Evolutionary conservation across 1,140 invertebrate species (phyloP).

Genomic region (Ruditapes philippinarum): DNA sequence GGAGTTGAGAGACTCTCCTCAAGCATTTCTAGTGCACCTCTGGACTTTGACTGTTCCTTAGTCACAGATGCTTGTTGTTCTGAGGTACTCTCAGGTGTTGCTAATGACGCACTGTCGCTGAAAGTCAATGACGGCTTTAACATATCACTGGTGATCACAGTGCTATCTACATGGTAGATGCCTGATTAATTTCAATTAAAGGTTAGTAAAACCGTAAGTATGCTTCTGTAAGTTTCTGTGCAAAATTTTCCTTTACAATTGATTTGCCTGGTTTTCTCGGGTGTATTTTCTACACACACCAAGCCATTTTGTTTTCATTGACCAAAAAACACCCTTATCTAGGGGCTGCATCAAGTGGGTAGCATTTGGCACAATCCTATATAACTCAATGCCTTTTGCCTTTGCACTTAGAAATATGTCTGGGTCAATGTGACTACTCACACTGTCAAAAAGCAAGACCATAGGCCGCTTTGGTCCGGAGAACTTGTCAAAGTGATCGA

Average conservation of each 20-base stretch:
- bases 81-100: neutral
- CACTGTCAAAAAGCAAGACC: constrained; percentile 64
- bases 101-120: neutral
- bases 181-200: constrained; percentile 61
- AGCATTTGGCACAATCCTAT: constrained; percentile 57
- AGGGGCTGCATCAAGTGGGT: constrained; percentile 65
- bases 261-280: constrained; percentile 33
- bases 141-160: constrained; percentile 35
- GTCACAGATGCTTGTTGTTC: neutral
- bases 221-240: constrained; percentile 68
- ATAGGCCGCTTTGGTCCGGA: constrained; percentile 56
- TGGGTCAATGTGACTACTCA: constrained; percentile 55
- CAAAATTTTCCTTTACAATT: constrained; percentile 63
- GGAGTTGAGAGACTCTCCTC: constrained; percentile 61
- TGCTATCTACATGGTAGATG: constrained; percentile 54
- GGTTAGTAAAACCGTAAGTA: constrained; percentile 67
- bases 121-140: constrained; percentile 50
- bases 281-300: constrained; percentile 43
- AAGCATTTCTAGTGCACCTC: constrained; percentile 46
- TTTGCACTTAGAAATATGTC: constrained; percentile 44
- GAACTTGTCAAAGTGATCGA: constrained; percentile 64
- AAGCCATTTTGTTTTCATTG: constrained; percentile 64
- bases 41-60: constrained; percentile 14
- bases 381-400: constrained; percentile 48
- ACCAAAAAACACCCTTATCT: constrained; percentile 62